Evolutionary conservation across 2,797 vertebrate species (phyloP).

Genomic region (Sibirionetta formosa): DNA sequence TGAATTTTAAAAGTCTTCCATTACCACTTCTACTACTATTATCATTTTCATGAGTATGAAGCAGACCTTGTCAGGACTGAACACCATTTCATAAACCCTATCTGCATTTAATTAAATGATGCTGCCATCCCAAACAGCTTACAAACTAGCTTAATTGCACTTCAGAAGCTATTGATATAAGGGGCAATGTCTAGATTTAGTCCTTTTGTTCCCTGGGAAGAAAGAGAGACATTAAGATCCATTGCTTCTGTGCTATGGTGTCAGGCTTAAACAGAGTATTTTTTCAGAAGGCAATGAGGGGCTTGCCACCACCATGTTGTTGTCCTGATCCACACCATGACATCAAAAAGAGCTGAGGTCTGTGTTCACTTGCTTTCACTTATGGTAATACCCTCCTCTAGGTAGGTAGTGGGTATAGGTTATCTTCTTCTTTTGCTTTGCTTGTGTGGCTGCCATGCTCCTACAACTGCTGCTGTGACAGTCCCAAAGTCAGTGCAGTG

Average conservation of each 20-base stretch:
- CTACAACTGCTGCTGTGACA: conserved; percentile 18
- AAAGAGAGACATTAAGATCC: background rate
- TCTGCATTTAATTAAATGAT: background rate
- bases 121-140: background rate
- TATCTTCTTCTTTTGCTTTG: background rate
- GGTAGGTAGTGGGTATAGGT: background rate
- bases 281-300: background rate
- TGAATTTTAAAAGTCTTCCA: background rate
- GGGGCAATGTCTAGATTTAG: background rate
- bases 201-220: background rate
- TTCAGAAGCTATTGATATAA: background rate
- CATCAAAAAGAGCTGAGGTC: background rate
- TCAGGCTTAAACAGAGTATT: background rate
- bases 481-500: conserved; percentile 13
- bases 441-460: background rate
- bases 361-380: background rate
- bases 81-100: background rate
- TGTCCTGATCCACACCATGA: background rate
- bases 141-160: background rate
- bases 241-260: background rate
- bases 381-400: background rate
- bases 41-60: background rate
- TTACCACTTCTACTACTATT: background rate
- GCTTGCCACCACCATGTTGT: background rate
- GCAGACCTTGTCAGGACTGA: background rate